Percentiles rank a stretch among this genome's conserved stretches.
These are phyloP conservation scores for Leucophora obtusa DNA, from an alignment of 2,888 invertebrate genomes.

Conservation along the genomic window DNA sequence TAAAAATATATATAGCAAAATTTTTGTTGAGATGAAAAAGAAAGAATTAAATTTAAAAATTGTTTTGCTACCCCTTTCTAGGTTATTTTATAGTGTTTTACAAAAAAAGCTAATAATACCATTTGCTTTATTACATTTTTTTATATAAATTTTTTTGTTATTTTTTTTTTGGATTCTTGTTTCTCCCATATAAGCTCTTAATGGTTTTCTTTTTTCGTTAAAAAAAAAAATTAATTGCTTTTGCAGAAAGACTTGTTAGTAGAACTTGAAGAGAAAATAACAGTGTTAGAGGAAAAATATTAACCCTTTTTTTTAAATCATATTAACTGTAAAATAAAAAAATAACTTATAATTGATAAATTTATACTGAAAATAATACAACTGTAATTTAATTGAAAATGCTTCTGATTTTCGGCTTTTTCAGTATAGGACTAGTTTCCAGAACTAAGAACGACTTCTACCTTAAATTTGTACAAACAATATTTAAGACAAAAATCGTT, in stretches of 20 bases:
- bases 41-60: constrained; percentile 63
- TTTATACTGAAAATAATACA: too few species aligned
- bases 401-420: too few species aligned
- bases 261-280: neutral
- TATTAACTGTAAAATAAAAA: too few species aligned
- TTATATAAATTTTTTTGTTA: constrained; percentile 72
- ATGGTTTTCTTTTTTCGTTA: constrained; percentile 39
- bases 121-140: constrained; percentile 66
- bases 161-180: constrained; percentile 70
- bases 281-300: neutral
- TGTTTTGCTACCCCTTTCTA: constrained; percentile 54
- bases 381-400: too few species aligned
- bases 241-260: constrained; percentile 35
- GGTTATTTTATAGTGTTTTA: neutral
- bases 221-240: constrained; percentile 60
- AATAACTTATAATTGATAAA: too few species aligned
- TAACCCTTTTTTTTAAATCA: constrained; percentile 52
- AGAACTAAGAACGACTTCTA: too few species aligned
- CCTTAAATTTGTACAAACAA: too few species aligned
- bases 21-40: constrained; percentile 40
- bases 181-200: constrained; percentile 56
- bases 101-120: constrained; percentile 61
- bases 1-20: constrained; percentile 11
- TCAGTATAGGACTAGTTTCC: too few species aligned
- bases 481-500: too few species aligned